These are phyloP conservation scores for Brenthis hecate DNA, from an alignment of 2,888 invertebrate species.

Conservation along the genomic window DNA sequence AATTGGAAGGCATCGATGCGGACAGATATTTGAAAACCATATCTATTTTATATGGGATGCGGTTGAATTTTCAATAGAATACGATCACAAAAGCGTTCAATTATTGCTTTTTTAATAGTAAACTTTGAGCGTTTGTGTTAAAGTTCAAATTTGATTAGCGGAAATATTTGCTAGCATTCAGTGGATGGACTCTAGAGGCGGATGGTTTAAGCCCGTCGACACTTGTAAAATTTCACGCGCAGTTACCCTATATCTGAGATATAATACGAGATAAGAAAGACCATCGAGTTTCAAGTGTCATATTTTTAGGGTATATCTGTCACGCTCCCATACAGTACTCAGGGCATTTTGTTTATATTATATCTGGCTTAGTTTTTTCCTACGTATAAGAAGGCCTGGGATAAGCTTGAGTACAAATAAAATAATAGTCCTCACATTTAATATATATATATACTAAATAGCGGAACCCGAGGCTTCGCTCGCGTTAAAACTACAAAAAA, in stretches of 20 bases:
- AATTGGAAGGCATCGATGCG: slow-evolving; percentile 27
- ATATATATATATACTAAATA: too few relatives aligned
- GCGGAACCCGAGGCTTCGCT: too few relatives aligned
- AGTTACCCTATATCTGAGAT: slow-evolving; percentile 56
- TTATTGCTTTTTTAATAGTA: neutral
- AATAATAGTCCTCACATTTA: too few relatives aligned
- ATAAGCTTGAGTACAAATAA: too few relatives aligned
- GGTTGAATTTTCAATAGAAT: slow-evolving; percentile 9
- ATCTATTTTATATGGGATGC: slow-evolving; percentile 7
- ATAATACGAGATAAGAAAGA: slow-evolving; percentile 43
- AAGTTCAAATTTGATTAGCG: neutral
- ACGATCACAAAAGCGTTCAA: slow-evolving; percentile 1
- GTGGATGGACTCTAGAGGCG: slow-evolving; percentile 19
- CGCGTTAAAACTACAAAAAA: too few relatives aligned
- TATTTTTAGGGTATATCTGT: slow-evolving; percentile 30
- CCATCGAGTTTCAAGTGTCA: slow-evolving; percentile 27
- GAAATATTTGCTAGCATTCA: slow-evolving; percentile 21
- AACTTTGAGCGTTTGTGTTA: neutral
- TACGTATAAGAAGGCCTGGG: neutral
- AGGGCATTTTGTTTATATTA: neutral
- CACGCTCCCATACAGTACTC: slow-evolving; percentile 7
- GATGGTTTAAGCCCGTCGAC: slow-evolving; percentile 47
- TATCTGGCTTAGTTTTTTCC: neutral
- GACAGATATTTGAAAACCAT: slow-evolving; percentile 7
- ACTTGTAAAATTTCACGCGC: slow-evolving; percentile 72